Evolutionary conservation across 2,888 invertebrate species (phyloP), one percentile per base, ranked within the genome.

Genomic region (Eristalis tenax): DNA sequence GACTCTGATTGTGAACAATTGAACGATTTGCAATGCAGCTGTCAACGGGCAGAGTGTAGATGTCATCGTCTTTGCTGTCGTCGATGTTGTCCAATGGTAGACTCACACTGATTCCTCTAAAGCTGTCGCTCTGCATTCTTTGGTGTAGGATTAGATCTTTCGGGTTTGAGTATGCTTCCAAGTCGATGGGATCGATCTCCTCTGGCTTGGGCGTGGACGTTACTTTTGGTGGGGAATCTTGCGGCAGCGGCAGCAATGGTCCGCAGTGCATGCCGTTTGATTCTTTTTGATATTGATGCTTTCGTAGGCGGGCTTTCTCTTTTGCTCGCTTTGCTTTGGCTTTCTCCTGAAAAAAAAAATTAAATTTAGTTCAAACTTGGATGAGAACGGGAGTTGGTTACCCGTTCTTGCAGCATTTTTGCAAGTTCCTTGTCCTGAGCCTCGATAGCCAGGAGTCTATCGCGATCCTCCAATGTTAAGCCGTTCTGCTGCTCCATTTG

Each of bases 401-500:
- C 92, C 90, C 95, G 93, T 91, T 96, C 96, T 91, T 97, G 96
- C 64, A 97, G 92, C 93, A 96, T 94, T 91, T 95, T 95, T 1
- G 97, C 97, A 69, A 97, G 91, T 91, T 97, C 97, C 85, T 96
- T 95, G 90, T 97, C 97, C 91, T 97, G 96, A 0, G 96, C 96
- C 93, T 97, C 96, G 89, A 96, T 96, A 1, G 96, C 96, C 88
- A 96, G 91, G 90, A 95, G 94, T 88, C 95, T 94, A 92, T 96
- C 96, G 4, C 82, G 90, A 63, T 92, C 91, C 86, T 94, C 92
- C 86, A 94, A 92, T 18, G 95, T 94, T 78, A 95, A 93, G 69
- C 94, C 94, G 40, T 94, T 93, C 90, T 94, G 94, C 86, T 95
- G 94, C 92, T 97, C 97, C 92, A 97, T 95, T 90, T 96, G 95